Conservation (phyloP, 2,113 vertebrate genomes). For the Bungarus multicinctus region DNA sequence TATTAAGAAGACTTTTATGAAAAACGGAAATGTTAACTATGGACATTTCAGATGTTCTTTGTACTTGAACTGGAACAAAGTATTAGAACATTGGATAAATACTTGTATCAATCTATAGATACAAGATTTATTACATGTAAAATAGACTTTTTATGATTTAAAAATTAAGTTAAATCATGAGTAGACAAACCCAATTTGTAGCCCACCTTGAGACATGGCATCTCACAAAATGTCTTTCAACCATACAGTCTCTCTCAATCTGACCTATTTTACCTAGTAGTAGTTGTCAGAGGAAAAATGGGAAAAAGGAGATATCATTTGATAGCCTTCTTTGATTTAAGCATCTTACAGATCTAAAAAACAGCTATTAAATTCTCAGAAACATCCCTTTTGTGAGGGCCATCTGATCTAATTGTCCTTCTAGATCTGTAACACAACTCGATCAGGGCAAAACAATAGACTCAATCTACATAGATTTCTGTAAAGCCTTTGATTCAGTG, state of each 20-base stretch:
- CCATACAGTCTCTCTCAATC: background rate
- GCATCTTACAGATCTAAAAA: background rate
- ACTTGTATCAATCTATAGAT: background rate
- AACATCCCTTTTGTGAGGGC: background rate
- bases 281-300: background rate
- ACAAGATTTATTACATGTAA: background rate
- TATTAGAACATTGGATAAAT: background rate
- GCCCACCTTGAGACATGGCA: background rate
- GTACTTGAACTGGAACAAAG: background rate
- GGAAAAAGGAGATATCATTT: too few relatives aligned
- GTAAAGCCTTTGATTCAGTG: too few relatives aligned
- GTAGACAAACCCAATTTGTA: background rate
- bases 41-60: background rate
- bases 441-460: too few relatives aligned
- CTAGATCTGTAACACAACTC: too few relatives aligned
- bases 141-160: background rate
- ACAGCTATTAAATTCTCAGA: background rate
- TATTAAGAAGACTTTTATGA: background rate
- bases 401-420: background rate
- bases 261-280: background rate
- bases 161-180: background rate
- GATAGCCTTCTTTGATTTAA: background rate
- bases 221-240: background rate
- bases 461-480: too few relatives aligned
- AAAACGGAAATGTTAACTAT: background rate